Conservation (phyloP, 1,140 invertebrate genomes). For the Cecropterus lyciades region DNA sequence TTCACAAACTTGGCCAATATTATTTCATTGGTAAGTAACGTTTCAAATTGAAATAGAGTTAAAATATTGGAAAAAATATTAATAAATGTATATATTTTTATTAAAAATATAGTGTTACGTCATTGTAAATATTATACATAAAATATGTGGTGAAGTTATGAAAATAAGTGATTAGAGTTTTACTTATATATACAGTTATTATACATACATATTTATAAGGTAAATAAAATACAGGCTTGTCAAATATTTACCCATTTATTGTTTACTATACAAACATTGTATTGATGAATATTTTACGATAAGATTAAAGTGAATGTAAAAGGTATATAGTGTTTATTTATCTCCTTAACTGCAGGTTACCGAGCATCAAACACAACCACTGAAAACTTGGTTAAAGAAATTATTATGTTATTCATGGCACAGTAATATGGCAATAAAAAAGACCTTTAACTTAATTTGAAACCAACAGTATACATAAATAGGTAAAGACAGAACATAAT, state of each 20-base stretch:
- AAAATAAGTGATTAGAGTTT: conserved; percentile 19
- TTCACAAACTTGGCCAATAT: not conserved
- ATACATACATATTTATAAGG: conserved; percentile 27
- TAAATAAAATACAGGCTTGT: conserved; percentile 55
- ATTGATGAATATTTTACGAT: conserved; percentile 66
- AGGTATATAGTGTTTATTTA: conserved; percentile 39
- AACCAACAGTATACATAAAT: not conserved
- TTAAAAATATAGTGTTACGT: conserved; percentile 5
- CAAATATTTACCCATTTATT: conserved; percentile 72
- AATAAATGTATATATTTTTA: conserved; percentile 3
- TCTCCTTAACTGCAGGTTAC: conserved; percentile 48
- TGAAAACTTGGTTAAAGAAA: conserved; percentile 82
- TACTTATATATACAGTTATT: conserved; percentile 27
- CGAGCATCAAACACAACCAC: conserved; percentile 89
- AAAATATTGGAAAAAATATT: not conserved
- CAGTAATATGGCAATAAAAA: too few species aligned
- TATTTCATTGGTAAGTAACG: not conserved
- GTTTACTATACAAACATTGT: conserved; percentile 59
- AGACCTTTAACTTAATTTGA: too few species aligned
- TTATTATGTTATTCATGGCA: conserved; percentile 17
- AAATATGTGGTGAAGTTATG: conserved; percentile 16
- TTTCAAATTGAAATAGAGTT: not conserved
- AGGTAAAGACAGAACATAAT: too few species aligned
- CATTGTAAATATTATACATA: conserved; percentile 25
- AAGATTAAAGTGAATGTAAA: conserved; percentile 65